Percentiles rank a stretch among this genome's conserved stretches.
These are phyloP conservation scores for Helostoma temminkii DNA, from an alignment of 2,797 vertebrate genomes.

Conservation along the genomic window DNA sequence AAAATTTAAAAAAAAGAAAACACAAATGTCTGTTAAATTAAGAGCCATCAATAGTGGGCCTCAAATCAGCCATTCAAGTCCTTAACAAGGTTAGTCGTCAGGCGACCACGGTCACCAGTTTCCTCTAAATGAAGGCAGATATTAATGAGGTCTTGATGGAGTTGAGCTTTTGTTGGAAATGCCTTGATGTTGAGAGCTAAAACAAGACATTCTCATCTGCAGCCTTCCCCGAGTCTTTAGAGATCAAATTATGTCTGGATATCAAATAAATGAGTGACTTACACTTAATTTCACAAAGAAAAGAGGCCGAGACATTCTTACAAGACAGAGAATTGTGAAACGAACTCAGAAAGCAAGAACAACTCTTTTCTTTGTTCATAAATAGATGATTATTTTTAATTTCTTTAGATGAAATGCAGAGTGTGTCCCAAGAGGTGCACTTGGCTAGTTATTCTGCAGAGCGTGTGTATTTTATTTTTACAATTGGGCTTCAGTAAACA, in stretches of 20 bases:
- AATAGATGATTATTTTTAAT: slow-evolving; percentile 86
- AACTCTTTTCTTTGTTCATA: slow-evolving; percentile 79
- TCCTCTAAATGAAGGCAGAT: slow-evolving; percentile 67
- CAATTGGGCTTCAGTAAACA: slow-evolving; percentile 69
- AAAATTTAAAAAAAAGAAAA: slow-evolving; percentile 10
- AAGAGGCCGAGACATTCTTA: slow-evolving; percentile 55
- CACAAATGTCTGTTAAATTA: slow-evolving; percentile 30
- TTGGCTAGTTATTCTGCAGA: slow-evolving; percentile 69
- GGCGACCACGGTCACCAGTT: slow-evolving; percentile 61
- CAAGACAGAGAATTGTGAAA: slow-evolving; percentile 68
- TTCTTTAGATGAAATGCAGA: slow-evolving; percentile 83
- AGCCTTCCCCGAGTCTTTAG: slow-evolving; percentile 72
- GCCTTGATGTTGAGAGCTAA: slow-evolving; percentile 73
- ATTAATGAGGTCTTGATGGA: slow-evolving; percentile 77
- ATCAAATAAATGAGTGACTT: slow-evolving; percentile 79
- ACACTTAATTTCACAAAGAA: slow-evolving; percentile 72
- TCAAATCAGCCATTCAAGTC: slow-evolving; percentile 57
- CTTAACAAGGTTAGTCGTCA: slow-evolving; percentile 73
- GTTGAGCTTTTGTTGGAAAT: slow-evolving; percentile 61
- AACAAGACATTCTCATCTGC: slow-evolving; percentile 69
- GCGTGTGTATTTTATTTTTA: slow-evolving; percentile 75
- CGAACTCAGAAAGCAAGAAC: slow-evolving; percentile 66
- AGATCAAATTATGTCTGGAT: slow-evolving; percentile 79
- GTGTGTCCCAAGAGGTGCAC: slow-evolving; percentile 73
- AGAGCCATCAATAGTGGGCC: slow-evolving; percentile 29